A percentile compares a stretch with the other conserved stretches of the same genome.
Evolutionary conservation across 23 tunicate genomes (phyloP).

Genomic region (Styela clava): DNA sequence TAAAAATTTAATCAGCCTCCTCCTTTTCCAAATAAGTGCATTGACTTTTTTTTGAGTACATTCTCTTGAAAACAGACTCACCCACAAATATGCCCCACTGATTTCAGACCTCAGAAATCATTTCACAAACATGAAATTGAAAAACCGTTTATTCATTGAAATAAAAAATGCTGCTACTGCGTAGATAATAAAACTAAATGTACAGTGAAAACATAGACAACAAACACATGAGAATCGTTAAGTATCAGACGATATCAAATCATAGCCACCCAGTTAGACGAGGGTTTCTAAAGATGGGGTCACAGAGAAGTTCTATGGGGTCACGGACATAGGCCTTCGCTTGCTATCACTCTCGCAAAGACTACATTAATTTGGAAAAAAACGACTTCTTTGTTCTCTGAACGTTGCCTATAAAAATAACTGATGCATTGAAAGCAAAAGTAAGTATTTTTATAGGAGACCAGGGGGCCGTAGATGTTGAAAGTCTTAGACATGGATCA

Average conservation of each 20-base stretch:
- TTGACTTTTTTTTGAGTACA: too few relatives aligned
- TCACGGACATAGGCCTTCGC: too few relatives aligned
- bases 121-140: not conserved
- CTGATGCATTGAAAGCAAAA: too few relatives aligned
- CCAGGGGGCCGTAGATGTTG: too few relatives aligned
- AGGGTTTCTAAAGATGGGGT: not conserved
- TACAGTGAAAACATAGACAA: not conserved
- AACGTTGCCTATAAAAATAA: too few relatives aligned
- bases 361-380: not conserved
- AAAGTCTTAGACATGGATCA: too few relatives aligned
- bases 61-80: too few relatives aligned
- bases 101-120: too few relatives aligned
- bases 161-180: not conserved
- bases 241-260: not conserved
- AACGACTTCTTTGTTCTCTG: not conserved
- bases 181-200: not conserved
- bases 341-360: not conserved
- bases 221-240: not conserved
- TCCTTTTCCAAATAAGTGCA: too few relatives aligned
- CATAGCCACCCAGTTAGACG: not conserved
- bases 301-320: not conserved
- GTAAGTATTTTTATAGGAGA: too few relatives aligned
- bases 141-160: not conserved
- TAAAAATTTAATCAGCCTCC: too few relatives aligned
- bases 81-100: too few relatives aligned